Conservation (phyloP, 2,888 invertebrate genomes). For the Amorpha juglandis region DNA sequence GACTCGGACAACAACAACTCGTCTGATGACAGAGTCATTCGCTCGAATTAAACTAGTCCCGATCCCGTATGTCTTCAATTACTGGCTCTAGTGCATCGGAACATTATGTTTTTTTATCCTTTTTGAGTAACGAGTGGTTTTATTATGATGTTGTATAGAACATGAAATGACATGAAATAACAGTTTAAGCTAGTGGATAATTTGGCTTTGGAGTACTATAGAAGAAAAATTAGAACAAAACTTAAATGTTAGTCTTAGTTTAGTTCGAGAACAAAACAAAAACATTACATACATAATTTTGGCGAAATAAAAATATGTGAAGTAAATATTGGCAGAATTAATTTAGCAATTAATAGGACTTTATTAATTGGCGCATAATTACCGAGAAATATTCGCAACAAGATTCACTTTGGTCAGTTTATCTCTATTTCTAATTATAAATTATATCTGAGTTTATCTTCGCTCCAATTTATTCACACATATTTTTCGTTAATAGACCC, state of each 20-base stretch:
- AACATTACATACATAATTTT: no score
- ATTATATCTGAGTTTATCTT: background rate
- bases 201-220: no score
- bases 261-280: no score
- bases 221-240: no score
- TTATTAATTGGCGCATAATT: background rate
- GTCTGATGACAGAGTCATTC: slow-evolving; percentile 11
- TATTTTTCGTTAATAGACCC: slow-evolving; percentile 18
- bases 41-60: slow-evolving; percentile 15
- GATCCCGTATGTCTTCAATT: slow-evolving; percentile 6
- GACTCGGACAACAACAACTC: background rate
- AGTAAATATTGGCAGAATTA: background rate
- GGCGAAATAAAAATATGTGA: background rate
- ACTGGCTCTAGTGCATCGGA: background rate
- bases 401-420: background rate
- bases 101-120: background rate
- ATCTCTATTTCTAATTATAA: slow-evolving; percentile 5
- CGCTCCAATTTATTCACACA: slow-evolving; percentile 15
- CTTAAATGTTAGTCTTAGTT: no score
- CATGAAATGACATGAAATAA: no score
- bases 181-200: no score
- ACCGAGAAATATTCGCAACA: background rate
- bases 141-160: no score
- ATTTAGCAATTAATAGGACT: background rate
- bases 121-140: no score